Base-by-base conservation (phyloP, 2,797 vertebrate genomes). In the Mus spretus region DNA sequence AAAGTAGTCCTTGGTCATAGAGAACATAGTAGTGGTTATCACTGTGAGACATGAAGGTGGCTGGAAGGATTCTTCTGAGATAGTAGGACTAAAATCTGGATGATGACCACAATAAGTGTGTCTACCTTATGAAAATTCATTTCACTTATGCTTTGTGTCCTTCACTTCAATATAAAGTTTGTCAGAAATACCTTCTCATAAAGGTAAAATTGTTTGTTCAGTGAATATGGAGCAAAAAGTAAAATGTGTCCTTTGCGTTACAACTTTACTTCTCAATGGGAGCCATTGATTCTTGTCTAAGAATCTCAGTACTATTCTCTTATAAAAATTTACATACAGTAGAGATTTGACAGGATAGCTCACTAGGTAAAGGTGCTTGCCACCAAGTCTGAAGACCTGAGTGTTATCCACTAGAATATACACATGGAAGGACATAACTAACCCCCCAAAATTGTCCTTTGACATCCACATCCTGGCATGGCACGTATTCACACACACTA, bases 91-190 rank as follows among this genome's bases (percentile, higher is more conserved):
- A 80, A 31, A 93, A 44, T 85, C 40, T 78, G 44, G 50, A 13
- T 93, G 17, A 85, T 88, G 57, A 63, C 59, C 84, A 88, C 72
- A 93, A 67, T 55, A 57, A 79, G 3, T 82, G 1, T 91, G 34
- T 86, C 87, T 78, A 63, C 19, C 82, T 91, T 82, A 92, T 70
- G 75, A 83, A 79, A 92, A 95, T 93, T 67, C 44, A 72, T 83
- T 75, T 93, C 63, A 34, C 12, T 92, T 97, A 82, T 61, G 77
- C 72, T n/a, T 67, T 92, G 22, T 81, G 19, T 15, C 81, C 4
- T 90, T 89, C 47, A 57, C n/a, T 72, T 97, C 34, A 79, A 94
- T 90, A 59, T 78, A 50, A 84, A 89, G 9, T 57, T 86, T 84
- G 44, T 93, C 70, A 75, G 67, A 81, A 95, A 61, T 88, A 90